phyloP scores from a whole-genome alignment of 2,888 invertebrate genomes.

The Cephalotes varians region DNA sequence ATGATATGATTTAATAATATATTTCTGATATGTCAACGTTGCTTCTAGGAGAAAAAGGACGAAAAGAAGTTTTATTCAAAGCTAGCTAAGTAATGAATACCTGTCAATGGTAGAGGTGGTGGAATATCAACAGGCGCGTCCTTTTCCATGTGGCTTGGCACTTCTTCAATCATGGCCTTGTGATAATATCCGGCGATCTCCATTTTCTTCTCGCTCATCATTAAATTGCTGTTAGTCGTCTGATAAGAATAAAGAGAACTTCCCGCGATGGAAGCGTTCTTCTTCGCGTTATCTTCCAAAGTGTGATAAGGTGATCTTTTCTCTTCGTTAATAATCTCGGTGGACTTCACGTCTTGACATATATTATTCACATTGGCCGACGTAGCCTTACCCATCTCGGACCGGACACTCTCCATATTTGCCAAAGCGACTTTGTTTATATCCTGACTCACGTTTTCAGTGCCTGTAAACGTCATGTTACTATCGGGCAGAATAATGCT shows the following conservation, averaged over 20 bases:
- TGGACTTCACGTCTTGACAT: slow-evolving; percentile 51
- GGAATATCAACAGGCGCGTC: slow-evolving; percentile 68
- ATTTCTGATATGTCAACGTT: background rate
- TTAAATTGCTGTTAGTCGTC: slow-evolving; percentile 54
- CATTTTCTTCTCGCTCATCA: slow-evolving; percentile 80
- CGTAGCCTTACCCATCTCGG: slow-evolving; percentile 55
- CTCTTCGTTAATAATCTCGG: slow-evolving; percentile 29
- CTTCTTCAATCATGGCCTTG: slow-evolving; percentile 65
- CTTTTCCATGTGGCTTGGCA: slow-evolving; percentile 57
- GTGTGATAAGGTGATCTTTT: slow-evolving; percentile 38
- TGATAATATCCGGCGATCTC: slow-evolving; percentile 78
- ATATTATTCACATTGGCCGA: slow-evolving; percentile 50
- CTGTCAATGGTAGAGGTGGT: slow-evolving; percentile 83
- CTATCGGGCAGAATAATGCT: slow-evolving; percentile 60
- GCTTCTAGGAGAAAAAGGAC: slow-evolving; percentile 7
- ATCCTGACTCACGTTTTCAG: slow-evolving; percentile 62
- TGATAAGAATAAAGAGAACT: slow-evolving; percentile 62
- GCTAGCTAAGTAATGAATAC: slow-evolving; percentile 55
- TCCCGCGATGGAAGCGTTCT: slow-evolving; percentile 36
- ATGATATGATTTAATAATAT: slow-evolving; percentile 26
- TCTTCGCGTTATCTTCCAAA: slow-evolving; percentile 60
- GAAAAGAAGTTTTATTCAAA: slow-evolving; percentile 14
- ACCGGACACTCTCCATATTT: slow-evolving; percentile 56
- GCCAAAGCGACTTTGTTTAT: slow-evolving; percentile 55
- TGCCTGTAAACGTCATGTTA: slow-evolving; percentile 50